These are phyloP conservation scores for Lasioglossum baleicum DNA, from an alignment of 1,140 invertebrate species.

Conservation along the genomic window DNA sequence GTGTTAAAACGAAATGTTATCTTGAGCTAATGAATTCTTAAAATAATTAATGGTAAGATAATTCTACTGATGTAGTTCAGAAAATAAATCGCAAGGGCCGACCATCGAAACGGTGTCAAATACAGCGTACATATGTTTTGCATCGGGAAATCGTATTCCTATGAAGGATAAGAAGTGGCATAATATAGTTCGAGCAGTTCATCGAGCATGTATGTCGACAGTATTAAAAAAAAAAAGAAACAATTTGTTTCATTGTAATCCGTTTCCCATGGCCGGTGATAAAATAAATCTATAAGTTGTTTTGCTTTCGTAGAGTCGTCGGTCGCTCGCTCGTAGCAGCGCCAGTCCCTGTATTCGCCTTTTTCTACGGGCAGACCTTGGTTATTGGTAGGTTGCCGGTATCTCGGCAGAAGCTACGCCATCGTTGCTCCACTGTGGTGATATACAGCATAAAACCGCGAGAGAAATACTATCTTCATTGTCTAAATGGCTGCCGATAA, in stretches of 20 bases:
- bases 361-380: slow-evolving; percentile 51
- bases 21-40: too few relatives aligned
- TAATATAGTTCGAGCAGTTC: too few relatives aligned
- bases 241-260: slow-evolving; percentile 65
- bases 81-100: too few relatives aligned
- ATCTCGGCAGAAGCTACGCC: slow-evolving; percentile 61
- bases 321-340: slow-evolving; percentile 16
- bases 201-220: slow-evolving; percentile 15
- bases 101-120: too few relatives aligned
- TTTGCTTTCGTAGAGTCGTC: slow-evolving; percentile 17
- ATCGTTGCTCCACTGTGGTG: slow-evolving; percentile 55
- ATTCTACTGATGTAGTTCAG: too few relatives aligned
- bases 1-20: too few relatives aligned
- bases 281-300: slow-evolving; percentile 68
- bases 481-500: slow-evolving; percentile 77
- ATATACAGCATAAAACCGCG: slow-evolving; percentile 74
- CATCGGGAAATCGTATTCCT: too few relatives aligned
- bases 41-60: too few relatives aligned
- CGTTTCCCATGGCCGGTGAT: slow-evolving; percentile 52
- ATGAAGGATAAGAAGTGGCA: too few relatives aligned
- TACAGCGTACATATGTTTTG: too few relatives aligned
- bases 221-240: slow-evolving; percentile 43
- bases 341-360: slow-evolving; percentile 36
- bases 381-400: slow-evolving; percentile 68
- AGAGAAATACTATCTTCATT: slow-evolving; percentile 77